These are phyloP conservation scores for Oxyura jamaicensis DNA, from an alignment of 2,113 vertebrate genomes.

Conservation along the genomic window DNA sequence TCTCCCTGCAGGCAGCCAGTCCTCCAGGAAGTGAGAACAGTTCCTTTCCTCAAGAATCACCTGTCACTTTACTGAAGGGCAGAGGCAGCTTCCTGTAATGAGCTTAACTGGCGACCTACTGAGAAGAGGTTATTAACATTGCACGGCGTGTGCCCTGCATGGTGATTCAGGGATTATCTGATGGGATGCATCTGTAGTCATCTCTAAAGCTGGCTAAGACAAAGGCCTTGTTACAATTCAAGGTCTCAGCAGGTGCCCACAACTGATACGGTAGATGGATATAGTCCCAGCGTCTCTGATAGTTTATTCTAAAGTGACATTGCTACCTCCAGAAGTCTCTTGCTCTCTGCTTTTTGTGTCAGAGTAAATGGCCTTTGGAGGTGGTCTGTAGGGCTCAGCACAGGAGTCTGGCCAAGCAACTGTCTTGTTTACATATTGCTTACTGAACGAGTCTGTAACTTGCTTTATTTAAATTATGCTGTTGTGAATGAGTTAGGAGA, in stretches of 20 bases:
- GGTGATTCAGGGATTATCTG: not conserved
- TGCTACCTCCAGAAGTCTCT: not conserved
- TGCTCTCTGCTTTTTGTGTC: not conserved
- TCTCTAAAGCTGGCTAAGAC: constrained; percentile 9
- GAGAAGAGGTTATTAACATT: not conserved
- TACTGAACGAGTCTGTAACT: not conserved
- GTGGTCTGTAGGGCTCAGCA: not conserved
- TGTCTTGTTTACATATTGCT: not conserved
- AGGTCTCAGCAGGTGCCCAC: not conserved
- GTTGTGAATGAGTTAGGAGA: not conserved
- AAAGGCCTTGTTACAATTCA: constrained; percentile 11
- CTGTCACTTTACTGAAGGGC: constrained; percentile 27
- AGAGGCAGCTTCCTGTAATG: constrained; percentile 83
- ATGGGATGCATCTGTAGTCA: not conserved
- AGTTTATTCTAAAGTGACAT: not conserved
- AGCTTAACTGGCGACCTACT: not conserved
- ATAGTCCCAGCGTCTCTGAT: not conserved
- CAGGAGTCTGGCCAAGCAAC: not conserved
- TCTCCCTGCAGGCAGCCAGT: constrained; percentile 81
- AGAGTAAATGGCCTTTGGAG: not conserved
- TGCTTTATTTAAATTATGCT: not conserved
- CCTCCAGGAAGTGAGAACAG: constrained; percentile 86
- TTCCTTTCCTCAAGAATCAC: constrained; percentile 53
- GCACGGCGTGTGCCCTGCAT: not conserved
- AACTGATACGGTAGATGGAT: not conserved